Conservation (phyloP, 2,888 invertebrate species). For the Hypercompe scribonia region DNA sequence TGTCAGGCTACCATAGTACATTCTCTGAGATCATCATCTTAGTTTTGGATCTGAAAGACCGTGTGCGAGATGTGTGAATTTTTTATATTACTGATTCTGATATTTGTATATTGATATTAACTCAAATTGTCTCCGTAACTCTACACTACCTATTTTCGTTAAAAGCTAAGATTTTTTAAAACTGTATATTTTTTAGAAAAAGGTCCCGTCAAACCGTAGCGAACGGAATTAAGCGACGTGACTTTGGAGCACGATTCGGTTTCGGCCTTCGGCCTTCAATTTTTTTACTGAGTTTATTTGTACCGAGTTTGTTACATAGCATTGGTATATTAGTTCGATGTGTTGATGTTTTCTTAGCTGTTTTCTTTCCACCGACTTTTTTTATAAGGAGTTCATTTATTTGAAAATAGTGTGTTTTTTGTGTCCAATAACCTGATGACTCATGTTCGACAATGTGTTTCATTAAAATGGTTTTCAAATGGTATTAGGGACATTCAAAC, state of each 20-base stretch:
- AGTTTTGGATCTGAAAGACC: too few relatives aligned
- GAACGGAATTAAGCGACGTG: constrained; percentile 71
- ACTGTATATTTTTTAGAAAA: constrained; percentile 62
- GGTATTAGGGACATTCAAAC: neutral
- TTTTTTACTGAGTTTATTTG: constrained; percentile 52
- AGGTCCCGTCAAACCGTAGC: constrained; percentile 62
- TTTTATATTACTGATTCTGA: too few relatives aligned
- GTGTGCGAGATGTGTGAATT: neutral
- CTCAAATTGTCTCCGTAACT: constrained; percentile 33
- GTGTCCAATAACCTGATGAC: constrained; percentile 18
- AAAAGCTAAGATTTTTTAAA: constrained; percentile 41
- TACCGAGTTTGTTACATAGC: constrained; percentile 39
- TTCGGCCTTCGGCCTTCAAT: constrained; percentile 45
- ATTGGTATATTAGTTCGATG: constrained; percentile 27
- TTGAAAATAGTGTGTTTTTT: constrained; percentile 23
- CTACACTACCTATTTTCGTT: constrained; percentile 55
- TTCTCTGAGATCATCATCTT: too few relatives aligned
- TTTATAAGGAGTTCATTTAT: constrained; percentile 30
- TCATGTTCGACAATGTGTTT: constrained; percentile 19
- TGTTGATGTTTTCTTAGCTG: constrained; percentile 25
- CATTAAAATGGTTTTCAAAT: constrained; percentile 15
- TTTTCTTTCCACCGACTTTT: constrained; percentile 19
- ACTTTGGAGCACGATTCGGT: constrained; percentile 65
- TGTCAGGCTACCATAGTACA: neutral
- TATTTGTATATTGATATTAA: too few relatives aligned